A percentile compares a stretch with the other conserved stretches of the same genome.
Conservation (phyloP, 2,113 vertebrate genomes). For the Collichthys lucidus region DNA sequence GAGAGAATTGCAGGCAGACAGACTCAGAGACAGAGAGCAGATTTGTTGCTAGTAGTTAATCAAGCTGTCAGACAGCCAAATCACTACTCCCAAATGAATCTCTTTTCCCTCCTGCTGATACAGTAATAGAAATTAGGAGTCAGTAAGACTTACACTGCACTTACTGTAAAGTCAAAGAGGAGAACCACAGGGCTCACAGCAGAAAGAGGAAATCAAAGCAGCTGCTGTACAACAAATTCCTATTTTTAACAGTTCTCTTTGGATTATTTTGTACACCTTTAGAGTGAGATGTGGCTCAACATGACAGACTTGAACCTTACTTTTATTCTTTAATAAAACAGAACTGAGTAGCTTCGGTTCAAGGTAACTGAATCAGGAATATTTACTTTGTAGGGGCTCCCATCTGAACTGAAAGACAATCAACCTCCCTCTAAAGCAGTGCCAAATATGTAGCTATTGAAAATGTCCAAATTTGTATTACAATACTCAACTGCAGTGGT, state of each 20-base stretch:
- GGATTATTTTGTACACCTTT: neutral
- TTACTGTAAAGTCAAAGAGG: conserved; percentile 12
- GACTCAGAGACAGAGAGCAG: conserved; percentile 35
- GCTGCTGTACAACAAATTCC: neutral
- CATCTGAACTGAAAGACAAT: neutral
- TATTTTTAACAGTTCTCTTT: neutral
- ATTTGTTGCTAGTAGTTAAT: conserved; percentile 66
- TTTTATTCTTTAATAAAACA: neutral
- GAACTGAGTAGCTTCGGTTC: neutral
- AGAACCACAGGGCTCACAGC: neutral
- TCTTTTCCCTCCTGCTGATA: conserved; percentile 27
- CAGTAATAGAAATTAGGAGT: conserved; percentile 34
- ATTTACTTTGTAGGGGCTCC: neutral
- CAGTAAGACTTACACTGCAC: neutral
- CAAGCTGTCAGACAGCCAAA: conserved; percentile 50
- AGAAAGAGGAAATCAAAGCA: neutral
- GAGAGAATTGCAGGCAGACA: conserved; percentile 59
- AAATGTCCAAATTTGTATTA: neutral
- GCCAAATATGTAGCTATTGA: neutral
- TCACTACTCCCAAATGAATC: conserved; percentile 33
- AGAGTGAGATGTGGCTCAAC: neutral
- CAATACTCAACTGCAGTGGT: neutral
- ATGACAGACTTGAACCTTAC: neutral
- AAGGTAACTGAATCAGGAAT: neutral
- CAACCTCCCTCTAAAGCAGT: neutral